Evolutionary conservation across 2,113 vertebrate genomes (phyloP), one percentile per base, ranked within the genome.

Genomic region (Antennarius striatus): DNA sequence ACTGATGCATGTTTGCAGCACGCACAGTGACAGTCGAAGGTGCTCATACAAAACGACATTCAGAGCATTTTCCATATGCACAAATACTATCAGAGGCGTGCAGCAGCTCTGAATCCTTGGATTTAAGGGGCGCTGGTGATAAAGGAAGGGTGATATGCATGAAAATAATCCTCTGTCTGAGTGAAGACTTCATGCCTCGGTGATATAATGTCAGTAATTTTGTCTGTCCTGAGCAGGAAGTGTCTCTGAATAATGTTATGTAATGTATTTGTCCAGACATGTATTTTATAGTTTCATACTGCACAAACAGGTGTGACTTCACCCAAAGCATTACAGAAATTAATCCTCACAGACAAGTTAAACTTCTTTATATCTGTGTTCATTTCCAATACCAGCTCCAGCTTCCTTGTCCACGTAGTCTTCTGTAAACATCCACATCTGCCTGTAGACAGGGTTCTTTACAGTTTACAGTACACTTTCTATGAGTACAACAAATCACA

Each of bases 1-100:
- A 68, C 40, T 73, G 71, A 71, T 61, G 52, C 32, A 36, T 63
- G 69, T 71, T 64, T 47, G 56, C 11, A 2, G 56, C 46, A 29
- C 73, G 56, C 46, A 54, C 17, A 28, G 36, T 42, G 51, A 45
- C 56, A 66, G 15, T 59, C 54, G 46, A 49, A 29, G 36, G 10
- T 0, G 13, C 12, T 13, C 13, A 1, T 28, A 68, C 59, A 50
- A 63, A 61, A 53, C 47, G 53, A 59, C 29, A 57, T 10, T 56
- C 5, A 13, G 36, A 16, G 51, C 12, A 0, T 30, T 63, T 71
- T 61, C 14, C 62, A 71, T 62, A 50, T 40, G 61, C 39, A 76
- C 50, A 32, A 22, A 43, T 43, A 9, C 46, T 22, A 30, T 57
- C 16, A 53, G n/a, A 58, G 3, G 32, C 22, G 15, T 40, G 30